Evolutionary conservation across 1,140 invertebrate species (phyloP), one percentile per base, ranked within the genome.

Genomic region (Sminthurides bifidus): DNA sequence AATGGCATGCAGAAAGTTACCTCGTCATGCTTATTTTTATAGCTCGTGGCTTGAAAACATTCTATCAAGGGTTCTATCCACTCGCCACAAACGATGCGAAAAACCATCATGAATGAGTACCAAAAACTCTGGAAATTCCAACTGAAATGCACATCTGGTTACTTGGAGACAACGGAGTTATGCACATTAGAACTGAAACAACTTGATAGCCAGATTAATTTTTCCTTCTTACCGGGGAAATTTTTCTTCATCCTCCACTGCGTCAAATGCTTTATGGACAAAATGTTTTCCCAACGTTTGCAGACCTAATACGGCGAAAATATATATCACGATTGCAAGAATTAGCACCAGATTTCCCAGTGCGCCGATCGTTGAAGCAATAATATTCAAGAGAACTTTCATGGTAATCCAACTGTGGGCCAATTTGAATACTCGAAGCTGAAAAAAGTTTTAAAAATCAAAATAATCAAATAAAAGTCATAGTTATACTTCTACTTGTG

Each of bases 11-110:
- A 35, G n/a, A 35, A 10, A 43, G 8, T 6, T n/a, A 35, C 33
- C 33, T 35, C n/a, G n/a, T 84, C 83, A 64, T 92, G 90, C 52
- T n/a, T n/a, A n/a, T n/a, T n/a, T n/a, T n/a, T n/a, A n/a, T n/a
- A 26, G 10, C 29, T 54, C 21, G 43, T 35, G n/a, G 41, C 83
- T 84, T 21, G 77, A 83, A 94, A 89, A 73, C 92, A 98, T 68
- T 92, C 88, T 91, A 91, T 95, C 87, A 96, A 93, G 26, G 90
- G 93, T 70, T 96, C 91, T 63, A 98, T 97, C 92, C 93, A 96
- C 75, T 98, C 93, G 66, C 92, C 93, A 74, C 93, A 97, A 37
- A 98, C 74, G 50, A 96, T 92, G 55, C 93, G 84, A 74, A 92
- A 92, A 68, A 92, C 90, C 84, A 92, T 91, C 85, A 92, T 89